A percentile compares a stretch with the other conserved stretches of the same genome.
phyloP scores from a whole-genome alignment of 2,797 vertebrate species.

The Acrossocheilus fasciatus region DNA sequence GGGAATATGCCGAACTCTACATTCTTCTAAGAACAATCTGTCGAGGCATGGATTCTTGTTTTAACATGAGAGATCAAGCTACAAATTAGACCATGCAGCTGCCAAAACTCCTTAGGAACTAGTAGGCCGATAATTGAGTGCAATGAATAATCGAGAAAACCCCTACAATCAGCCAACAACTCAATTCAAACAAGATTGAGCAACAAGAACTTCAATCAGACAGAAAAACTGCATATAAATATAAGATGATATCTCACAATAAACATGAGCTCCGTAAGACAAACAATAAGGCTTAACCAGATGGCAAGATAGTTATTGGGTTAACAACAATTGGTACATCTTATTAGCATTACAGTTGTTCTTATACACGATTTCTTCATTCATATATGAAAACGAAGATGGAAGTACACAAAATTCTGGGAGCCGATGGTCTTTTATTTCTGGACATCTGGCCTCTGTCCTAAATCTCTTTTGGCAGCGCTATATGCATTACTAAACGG shows the following conservation, averaged over 20 bases:
- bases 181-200: conserved; percentile 22
- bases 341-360: background rate
- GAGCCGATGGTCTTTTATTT: background rate
- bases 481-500: conserved; percentile 14
- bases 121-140: background rate
- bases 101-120: conserved; percentile 18
- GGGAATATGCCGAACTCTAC: background rate
- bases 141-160: conserved; percentile 22
- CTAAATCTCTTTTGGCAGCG: conserved; percentile 30
- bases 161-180: conserved; percentile 31
- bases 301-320: background rate
- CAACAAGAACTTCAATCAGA: background rate
- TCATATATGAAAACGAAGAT: background rate
- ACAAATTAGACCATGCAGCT: background rate
- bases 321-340: background rate
- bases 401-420: background rate
- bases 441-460: conserved; percentile 20
- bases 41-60: conserved; percentile 28
- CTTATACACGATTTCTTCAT: background rate
- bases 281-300: background rate
- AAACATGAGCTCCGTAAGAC: background rate
- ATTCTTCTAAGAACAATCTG: conserved; percentile 14
- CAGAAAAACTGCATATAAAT: background rate
- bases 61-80: conserved; percentile 16
- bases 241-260: conserved; percentile 3